Evolutionary conservation across 2,888 invertebrate genomes (phyloP).

Genomic region (Tethea ocularis): DNA sequence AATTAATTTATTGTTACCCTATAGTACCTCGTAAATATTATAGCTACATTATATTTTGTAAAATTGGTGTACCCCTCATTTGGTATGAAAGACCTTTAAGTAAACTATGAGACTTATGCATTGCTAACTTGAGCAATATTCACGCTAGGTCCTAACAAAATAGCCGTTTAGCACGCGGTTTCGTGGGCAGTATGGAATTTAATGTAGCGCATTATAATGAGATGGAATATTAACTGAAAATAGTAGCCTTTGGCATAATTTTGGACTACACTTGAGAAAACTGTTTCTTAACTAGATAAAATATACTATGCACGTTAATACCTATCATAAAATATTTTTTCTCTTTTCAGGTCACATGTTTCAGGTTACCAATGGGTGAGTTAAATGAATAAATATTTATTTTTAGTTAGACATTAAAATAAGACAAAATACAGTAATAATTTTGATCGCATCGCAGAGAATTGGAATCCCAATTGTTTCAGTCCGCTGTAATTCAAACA

Average conservation of each 20-base stretch:
- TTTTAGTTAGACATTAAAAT: no score
- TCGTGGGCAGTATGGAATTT: constrained; percentile 39
- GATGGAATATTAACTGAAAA: constrained; percentile 6
- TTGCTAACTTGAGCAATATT: constrained; percentile 50
- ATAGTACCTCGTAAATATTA: no score
- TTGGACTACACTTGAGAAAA: no score
- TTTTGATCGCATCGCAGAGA: constrained; percentile 17
- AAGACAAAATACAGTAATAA: constrained; percentile 15
- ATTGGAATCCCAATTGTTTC: constrained; percentile 24
- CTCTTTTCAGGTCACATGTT: no score
- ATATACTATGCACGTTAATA: no score
- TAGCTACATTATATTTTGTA: background rate
- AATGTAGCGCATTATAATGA: constrained; percentile 28
- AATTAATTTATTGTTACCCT: no score
- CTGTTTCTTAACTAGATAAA: no score
- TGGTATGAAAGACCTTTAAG: background rate
- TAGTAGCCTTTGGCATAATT: background rate
- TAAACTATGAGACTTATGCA: constrained; percentile 36
- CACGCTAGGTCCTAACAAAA: constrained; percentile 52
- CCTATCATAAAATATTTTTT: no score
- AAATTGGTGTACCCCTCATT: background rate
- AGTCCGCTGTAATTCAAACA: constrained; percentile 32
- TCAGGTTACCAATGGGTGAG: no score
- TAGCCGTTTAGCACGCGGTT: constrained; percentile 48
- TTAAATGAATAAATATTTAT: no score